A percentile compares a stretch with the other conserved stretches of the same genome.
phyloP scores from a whole-genome alignment of 2,113 vertebrate genomes.

The Herpailurus yagouaroundi region DNA sequence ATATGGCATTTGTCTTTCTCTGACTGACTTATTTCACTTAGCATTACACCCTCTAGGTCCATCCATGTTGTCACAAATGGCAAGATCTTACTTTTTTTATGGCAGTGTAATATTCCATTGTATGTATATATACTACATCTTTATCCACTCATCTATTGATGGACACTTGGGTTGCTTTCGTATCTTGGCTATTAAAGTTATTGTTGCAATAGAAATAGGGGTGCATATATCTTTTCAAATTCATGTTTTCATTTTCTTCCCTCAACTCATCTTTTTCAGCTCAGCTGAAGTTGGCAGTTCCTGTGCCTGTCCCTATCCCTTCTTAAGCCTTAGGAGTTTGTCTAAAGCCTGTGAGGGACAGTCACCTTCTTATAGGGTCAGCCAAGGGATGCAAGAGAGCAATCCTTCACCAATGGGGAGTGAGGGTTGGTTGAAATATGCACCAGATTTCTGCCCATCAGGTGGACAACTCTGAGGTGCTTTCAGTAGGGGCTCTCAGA shows the following conservation, averaged over 20 bases:
- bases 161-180: neutral
- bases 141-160: neutral
- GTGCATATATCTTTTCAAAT: neutral
- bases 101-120: neutral
- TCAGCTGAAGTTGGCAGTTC: neutral
- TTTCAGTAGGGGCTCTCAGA: neutral
- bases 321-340: neutral
- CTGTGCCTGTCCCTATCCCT: too few species aligned
- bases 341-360: neutral
- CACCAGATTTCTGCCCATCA: neutral
- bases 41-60: neutral
- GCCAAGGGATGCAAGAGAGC: neutral
- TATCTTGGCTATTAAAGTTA: neutral
- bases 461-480: neutral
- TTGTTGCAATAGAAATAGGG: neutral
- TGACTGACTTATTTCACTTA: neutral
- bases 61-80: neutral
- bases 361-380: neutral
- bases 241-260: neutral
- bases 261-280: neutral
- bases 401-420: neutral
- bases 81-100: neutral
- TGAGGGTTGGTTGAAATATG: neutral
- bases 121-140: neutral
- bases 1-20: neutral